Evolutionary conservation across 2,113 vertebrate genomes (phyloP).

Genomic region (Actinemys pallida): DNA sequence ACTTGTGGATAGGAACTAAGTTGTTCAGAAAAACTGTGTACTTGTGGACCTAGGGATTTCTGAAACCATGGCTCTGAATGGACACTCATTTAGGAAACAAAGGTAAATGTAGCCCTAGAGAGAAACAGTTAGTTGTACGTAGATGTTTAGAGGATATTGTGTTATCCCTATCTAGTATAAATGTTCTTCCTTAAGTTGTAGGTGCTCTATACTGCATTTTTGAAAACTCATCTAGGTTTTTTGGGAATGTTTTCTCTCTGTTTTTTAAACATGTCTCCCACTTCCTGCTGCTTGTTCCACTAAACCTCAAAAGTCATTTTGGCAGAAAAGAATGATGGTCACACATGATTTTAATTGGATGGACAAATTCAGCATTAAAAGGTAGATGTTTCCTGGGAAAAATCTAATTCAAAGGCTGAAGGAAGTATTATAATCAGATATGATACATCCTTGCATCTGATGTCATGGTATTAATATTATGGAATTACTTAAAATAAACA

Average conservation of each 20-base stretch:
- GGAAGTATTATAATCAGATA: not conserved
- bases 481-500: not conserved
- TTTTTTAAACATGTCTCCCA: too few species aligned
- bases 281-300: not conserved
- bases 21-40: rapidly evolving
- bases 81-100: not conserved
- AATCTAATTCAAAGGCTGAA: not conserved
- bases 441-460: too few species aligned
- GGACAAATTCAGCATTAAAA: not conserved
- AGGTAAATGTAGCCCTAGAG: not conserved
- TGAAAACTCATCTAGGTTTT: too few species aligned
- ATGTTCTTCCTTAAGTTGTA: not conserved
- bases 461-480: not conserved
- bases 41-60: not conserved
- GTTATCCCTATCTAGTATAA: not conserved
- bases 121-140: not conserved
- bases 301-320: not conserved
- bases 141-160: not conserved
- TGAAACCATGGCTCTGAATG: not conserved
- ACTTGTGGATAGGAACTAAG: not conserved
- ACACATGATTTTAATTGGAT: not conserved
- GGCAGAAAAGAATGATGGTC: not conserved
- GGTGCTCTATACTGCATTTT: rapidly evolving
- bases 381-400: not conserved
- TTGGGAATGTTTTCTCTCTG: too few species aligned